A percentile compares a stretch with the other conserved stretches of the same genome.
phyloP scores from a whole-genome alignment of 2,888 invertebrate species.

The Pseudococcus longispinus region DNA sequence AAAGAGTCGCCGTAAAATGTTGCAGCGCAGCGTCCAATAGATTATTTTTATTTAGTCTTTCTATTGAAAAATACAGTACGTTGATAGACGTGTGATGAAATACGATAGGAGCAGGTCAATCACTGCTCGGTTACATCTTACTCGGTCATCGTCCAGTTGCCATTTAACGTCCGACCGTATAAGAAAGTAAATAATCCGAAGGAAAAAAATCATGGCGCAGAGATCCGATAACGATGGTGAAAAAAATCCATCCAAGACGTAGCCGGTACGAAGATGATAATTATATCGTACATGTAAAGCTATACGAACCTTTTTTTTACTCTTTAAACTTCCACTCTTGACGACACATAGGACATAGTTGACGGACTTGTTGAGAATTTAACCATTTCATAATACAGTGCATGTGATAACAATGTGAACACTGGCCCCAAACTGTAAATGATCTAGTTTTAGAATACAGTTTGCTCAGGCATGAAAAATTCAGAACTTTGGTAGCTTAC shows the following conservation, averaged over 20 bases:
- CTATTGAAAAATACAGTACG: conserved; percentile 1
- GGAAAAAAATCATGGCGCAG: background rate
- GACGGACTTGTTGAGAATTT: conserved; percentile 86
- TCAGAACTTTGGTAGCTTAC: conserved; percentile 62
- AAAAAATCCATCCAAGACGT: background rate
- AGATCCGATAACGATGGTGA: background rate
- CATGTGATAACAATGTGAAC: conserved; percentile 99
- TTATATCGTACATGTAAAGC: background rate
- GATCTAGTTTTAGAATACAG: background rate
- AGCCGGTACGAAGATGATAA: background rate
- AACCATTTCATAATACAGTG: conserved; percentile 99
- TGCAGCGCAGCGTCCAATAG: conserved; percentile 11
- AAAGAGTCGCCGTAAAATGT: background rate
- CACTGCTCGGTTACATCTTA: conserved; percentile 23
- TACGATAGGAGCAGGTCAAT: conserved; percentile 21
- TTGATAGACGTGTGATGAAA: conserved; percentile 33
- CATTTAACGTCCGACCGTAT: background rate
- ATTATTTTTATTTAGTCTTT: conserved; percentile 20
- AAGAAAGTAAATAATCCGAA: background rate
- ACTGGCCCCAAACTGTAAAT: conserved; percentile 89
- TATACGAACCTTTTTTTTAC: conserved; percentile 62
- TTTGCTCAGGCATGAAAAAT: background rate
- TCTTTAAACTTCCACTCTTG: conserved; percentile 98
- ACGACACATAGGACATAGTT: conserved; percentile 95
- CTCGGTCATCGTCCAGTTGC: background rate